These are phyloP conservation scores for Watsonalla binaria DNA, from an alignment of 2,888 invertebrate species.

Conservation along the genomic window DNA sequence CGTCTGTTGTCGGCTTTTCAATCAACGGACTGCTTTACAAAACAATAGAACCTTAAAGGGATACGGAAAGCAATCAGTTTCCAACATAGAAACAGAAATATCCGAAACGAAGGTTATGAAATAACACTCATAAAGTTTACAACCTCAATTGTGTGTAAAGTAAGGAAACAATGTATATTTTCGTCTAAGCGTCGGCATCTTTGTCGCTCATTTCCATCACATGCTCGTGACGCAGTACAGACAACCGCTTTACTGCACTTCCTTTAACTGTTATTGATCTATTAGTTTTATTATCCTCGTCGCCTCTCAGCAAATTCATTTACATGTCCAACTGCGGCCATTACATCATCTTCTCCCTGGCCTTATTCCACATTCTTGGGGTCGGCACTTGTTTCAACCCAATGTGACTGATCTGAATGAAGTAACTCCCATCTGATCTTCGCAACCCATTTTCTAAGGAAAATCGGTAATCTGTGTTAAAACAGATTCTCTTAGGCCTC, in stretches of 20 bases:
- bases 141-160: conserved; percentile 37
- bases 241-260: conserved; percentile 19
- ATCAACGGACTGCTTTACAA: conserved; percentile 37
- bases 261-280: conserved; percentile 23
- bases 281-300: conserved; percentile 13
- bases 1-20: conserved; percentile 42
- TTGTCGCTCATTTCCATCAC: conserved; percentile 27
- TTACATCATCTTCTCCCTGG: too few species aligned
- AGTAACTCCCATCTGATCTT: too few species aligned
- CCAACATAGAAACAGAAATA: conserved; percentile 30
- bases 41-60: conserved; percentile 36
- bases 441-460: too few species aligned
- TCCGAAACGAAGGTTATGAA: conserved; percentile 42
- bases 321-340: not conserved
- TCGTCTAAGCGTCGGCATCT: conserved; percentile 46
- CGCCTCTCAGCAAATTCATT: conserved; percentile 6
- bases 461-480: too few species aligned
- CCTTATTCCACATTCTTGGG: too few species aligned
- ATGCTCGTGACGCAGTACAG: conserved; percentile 27
- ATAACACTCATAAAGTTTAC: conserved; percentile 56
- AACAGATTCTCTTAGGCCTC: too few species aligned
- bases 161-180: conserved; percentile 38
- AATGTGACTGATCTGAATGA: too few species aligned
- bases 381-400: too few species aligned
- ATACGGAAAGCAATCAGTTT: conserved; percentile 37